Conservation (phyloP, 1,140 invertebrate genomes). For the Meloidogyne floridensis region DNA sequence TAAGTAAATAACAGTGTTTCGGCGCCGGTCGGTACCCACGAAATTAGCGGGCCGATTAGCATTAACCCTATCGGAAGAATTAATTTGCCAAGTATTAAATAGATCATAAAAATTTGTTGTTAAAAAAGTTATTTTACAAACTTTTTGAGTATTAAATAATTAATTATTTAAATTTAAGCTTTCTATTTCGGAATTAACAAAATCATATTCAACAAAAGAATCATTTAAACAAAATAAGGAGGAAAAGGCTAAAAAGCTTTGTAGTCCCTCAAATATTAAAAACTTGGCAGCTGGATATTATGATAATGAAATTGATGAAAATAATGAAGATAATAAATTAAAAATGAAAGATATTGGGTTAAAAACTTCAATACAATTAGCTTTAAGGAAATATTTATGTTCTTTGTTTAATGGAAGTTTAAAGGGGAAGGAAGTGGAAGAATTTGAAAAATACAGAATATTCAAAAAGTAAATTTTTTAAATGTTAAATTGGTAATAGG, state of each 20-base stretch:
- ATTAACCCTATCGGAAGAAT: no score
- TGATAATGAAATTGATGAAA: not conserved
- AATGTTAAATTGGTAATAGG: no score
- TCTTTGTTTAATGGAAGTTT: not conserved
- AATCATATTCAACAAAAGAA: not conserved
- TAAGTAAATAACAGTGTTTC: no score
- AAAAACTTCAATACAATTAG: not conserved
- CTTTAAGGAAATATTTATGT: slow-evolving; percentile 1
- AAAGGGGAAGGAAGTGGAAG: no score
- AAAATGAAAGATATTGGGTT: not conserved
- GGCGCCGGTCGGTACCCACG: no score
- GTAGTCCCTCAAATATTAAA: not conserved
- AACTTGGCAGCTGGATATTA: not conserved
- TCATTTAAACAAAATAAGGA: not conserved
- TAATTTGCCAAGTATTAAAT: no score
- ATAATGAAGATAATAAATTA: not conserved
- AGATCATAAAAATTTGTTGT: no score
- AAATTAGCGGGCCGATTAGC: no score
- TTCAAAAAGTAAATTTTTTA: no score
- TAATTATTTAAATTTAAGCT: not conserved
- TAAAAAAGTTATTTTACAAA: no score
- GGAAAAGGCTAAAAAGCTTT: not conserved
- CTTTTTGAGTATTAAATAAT: not conserved
- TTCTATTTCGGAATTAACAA: not conserved
- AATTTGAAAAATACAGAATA: no score